phyloP scores from a whole-genome alignment of 1,140 invertebrate genomes.

The Holcopasites calliopsidis region DNA sequence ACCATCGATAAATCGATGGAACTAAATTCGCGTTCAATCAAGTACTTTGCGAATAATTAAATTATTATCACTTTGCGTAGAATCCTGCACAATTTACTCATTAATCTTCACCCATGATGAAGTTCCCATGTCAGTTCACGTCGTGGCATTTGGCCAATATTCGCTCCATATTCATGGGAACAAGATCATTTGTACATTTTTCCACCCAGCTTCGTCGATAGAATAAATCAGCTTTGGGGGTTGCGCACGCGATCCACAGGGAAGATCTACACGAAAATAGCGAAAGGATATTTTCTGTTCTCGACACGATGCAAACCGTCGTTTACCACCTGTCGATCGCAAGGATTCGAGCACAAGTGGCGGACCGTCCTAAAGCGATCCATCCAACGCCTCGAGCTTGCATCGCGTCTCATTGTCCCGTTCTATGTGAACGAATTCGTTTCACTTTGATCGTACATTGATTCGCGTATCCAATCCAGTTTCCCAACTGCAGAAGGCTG shows the following conservation, averaged over 20 bases:
- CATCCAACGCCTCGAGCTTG: background rate
- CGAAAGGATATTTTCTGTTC: slow-evolving; percentile 3
- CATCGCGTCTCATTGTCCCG: background rate
- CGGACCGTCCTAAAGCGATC: background rate
- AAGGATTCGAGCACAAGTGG: slow-evolving; percentile 1
- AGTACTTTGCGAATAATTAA: too few species aligned
- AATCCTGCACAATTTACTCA: too few species aligned
- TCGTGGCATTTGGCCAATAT: background rate
- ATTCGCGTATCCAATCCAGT: background rate
- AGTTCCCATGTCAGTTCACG: background rate
- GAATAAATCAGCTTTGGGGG: slow-evolving; percentile 2
- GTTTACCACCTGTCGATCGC: slow-evolving; percentile 25
- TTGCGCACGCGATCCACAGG: background rate
- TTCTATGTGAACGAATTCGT: background rate
- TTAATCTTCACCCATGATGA: too few species aligned
- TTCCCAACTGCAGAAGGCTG: too few species aligned
- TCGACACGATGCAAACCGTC: background rate
- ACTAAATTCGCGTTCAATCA: background rate
- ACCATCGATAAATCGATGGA: background rate
- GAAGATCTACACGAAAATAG: slow-evolving; percentile 1
- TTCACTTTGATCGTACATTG: background rate
- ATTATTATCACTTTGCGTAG: too few species aligned
- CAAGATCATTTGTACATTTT: slow-evolving; percentile 8
- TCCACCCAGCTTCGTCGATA: background rate
- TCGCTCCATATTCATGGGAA: background rate